phyloP scores from a whole-genome alignment of 2,797 vertebrate genomes.

The Myoxocephalus aenaeus region DNA sequence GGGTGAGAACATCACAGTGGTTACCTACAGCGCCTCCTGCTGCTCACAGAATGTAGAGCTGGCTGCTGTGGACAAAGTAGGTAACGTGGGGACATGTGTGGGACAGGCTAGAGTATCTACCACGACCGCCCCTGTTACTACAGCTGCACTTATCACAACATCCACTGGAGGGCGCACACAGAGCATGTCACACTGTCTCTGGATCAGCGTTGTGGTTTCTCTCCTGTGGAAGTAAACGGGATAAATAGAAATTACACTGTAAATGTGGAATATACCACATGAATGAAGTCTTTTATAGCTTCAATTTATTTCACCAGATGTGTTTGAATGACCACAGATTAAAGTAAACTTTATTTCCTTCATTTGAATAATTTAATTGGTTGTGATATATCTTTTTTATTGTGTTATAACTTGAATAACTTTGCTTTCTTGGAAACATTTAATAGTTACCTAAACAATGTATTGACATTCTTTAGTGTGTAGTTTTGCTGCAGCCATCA shows the following conservation, averaged over 20 bases:
- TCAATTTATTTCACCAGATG: neutral
- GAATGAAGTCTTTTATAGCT: neutral
- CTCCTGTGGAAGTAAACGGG: slow-evolving; percentile 24
- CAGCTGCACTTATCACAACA: slow-evolving; percentile 6
- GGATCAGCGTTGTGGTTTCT: slow-evolving; percentile 26
- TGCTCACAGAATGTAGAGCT: slow-evolving; percentile 73
- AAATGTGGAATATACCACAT: neutral
- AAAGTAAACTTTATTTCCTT: neutral
- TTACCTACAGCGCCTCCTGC: slow-evolving; percentile 75
- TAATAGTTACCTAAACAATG: neutral
- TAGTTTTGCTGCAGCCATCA: neutral
- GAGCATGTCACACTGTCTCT: slow-evolving; percentile 26
- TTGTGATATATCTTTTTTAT: neutral
- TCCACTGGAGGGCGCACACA: slow-evolving; percentile 37
- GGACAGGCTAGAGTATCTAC: slow-evolving; percentile 34
- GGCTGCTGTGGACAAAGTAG: slow-evolving; percentile 70
- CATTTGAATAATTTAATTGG: neutral
- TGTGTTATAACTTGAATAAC: neutral
- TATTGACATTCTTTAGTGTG: neutral
- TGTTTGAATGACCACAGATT: neutral
- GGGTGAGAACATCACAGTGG: slow-evolving; percentile 67
- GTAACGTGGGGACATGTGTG: slow-evolving; percentile 72
- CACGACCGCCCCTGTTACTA: neutral
- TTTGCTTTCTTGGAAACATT: neutral
- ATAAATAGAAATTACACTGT: neutral